Percentiles rank a stretch among this genome's conserved stretches.
phyloP scores from a whole-genome alignment of 2,797 vertebrate species.

The Trachops cirrhosus region DNA sequence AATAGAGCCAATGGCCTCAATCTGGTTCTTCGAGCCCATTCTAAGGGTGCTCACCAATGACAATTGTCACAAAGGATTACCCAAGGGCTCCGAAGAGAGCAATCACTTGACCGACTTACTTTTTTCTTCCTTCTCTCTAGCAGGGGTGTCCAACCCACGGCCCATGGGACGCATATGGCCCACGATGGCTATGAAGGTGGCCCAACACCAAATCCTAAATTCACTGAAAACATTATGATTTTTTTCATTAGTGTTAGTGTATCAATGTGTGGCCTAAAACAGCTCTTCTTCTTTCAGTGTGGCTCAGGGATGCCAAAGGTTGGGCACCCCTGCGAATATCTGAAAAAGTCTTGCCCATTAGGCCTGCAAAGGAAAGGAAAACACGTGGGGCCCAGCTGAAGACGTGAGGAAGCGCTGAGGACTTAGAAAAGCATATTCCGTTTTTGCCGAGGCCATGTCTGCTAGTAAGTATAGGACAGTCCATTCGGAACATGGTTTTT shows the following conservation, averaged over 20 bases:
- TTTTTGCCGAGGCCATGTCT: background rate
- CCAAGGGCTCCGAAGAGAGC: background rate
- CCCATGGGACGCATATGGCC: too few relatives aligned
- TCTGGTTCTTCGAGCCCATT: background rate
- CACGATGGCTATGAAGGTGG: too few relatives aligned
- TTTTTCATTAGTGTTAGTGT: too few relatives aligned
- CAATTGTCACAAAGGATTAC: background rate
- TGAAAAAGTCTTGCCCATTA: background rate
- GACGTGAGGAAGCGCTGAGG: background rate
- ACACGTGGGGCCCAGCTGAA: background rate
- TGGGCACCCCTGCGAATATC: background rate
- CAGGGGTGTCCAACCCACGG: too few relatives aligned
- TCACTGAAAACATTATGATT: too few relatives aligned
- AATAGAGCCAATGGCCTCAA: background rate
- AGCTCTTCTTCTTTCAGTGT: too few relatives aligned
- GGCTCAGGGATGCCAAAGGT: too few relatives aligned
- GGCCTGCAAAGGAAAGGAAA: background rate
- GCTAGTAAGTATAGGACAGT: background rate
- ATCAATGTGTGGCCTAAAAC: too few relatives aligned
- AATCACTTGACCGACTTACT: background rate
- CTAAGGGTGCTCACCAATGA: background rate
- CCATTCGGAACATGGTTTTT: background rate
- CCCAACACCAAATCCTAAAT: too few relatives aligned
- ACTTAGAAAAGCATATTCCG: background rate
- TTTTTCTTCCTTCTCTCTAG: background rate